Base-by-base conservation (phyloP, 2,113 vertebrate species). In the Baryphthengus martii region DNA sequence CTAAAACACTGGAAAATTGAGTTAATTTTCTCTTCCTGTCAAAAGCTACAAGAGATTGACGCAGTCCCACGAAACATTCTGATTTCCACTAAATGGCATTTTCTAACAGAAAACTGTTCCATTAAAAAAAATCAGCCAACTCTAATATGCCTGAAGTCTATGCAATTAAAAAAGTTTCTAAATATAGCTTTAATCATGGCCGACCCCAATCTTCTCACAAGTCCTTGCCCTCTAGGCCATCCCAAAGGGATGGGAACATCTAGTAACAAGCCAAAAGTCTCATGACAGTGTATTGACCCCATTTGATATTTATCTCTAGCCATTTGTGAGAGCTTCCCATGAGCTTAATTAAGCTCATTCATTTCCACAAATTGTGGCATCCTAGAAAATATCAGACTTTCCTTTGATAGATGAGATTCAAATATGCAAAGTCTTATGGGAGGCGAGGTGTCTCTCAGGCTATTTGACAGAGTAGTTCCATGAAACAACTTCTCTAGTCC, bases 81-180 rank as follows among this genome's bases (percentile, higher is more conserved):
- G 19, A 88, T 88, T 95, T 93, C 72, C 44, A 95, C 90, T 92
- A 90, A 96, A 82, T 55, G 63, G 58, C 79, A 68, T 95, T 91
- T 92, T 86, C 85, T 74, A 90, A 89, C 47, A 72, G 65, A 92
- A 94, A 94, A 93, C 68, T 77, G n/a, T 89, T 95, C 66, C 70
- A 92, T 72, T 49, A 85, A 76, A 71, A 77, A 85, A 78, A 90
- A 59, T 31, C 65, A 96, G 55, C 21, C 80, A 92, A 40, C 65
- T 92, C 73, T 93, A 96, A 97, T 96, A 70, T 93, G 96, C 95
- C 95, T 94, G 92, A 97, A 96, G 96, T 93, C 79, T 82, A 95
- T 96, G 96, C 96, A 97, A 96, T 96, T 96, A 95, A 96, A 96
- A 97, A 97, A 94, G 88, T 97, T 97, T 97, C 93, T 96, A 96